A percentile compares a stretch with the other conserved stretches of the same genome.
phyloP scores from a whole-genome alignment of 1,140 invertebrate genomes.

The Semibalanus balanoides region DNA sequence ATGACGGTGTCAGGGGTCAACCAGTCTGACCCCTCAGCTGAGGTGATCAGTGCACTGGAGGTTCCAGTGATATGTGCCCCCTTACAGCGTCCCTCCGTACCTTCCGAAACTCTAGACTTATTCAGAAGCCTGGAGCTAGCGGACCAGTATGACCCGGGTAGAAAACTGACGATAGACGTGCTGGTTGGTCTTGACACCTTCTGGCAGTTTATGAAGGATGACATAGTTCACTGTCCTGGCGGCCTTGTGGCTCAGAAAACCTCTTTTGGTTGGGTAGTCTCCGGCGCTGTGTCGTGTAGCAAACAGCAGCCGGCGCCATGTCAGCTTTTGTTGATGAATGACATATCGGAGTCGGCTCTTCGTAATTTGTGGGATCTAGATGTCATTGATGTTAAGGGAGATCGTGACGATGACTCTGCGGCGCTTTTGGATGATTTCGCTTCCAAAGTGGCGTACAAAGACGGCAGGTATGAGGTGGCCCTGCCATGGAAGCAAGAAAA shows the following conservation, averaged over 20 bases:
- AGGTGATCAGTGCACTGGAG: background rate
- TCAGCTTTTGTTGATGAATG: background rate
- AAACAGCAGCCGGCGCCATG: too few species aligned
- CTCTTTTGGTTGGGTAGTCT: background rate
- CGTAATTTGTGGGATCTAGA: background rate
- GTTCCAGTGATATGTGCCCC: background rate
- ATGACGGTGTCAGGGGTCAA: background rate
- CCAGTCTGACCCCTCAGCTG: background rate
- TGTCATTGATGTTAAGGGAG: background rate
- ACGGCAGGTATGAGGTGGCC: background rate
- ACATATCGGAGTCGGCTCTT: background rate
- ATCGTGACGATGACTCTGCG: background rate
- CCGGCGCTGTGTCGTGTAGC: too few species aligned
- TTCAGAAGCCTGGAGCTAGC: background rate
- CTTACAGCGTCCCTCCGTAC: background rate
- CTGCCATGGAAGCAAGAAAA: background rate
- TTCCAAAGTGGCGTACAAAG: background rate
- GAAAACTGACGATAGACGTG: background rate
- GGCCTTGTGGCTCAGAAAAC: background rate
- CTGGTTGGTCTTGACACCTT: background rate
- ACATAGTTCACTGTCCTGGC: background rate
- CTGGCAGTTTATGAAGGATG: background rate
- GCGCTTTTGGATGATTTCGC: background rate
- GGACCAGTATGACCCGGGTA: too few species aligned
- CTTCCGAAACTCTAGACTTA: background rate